Conservation (phyloP, 2,888 invertebrate species). For the Eristalis arbustorum region DNA sequence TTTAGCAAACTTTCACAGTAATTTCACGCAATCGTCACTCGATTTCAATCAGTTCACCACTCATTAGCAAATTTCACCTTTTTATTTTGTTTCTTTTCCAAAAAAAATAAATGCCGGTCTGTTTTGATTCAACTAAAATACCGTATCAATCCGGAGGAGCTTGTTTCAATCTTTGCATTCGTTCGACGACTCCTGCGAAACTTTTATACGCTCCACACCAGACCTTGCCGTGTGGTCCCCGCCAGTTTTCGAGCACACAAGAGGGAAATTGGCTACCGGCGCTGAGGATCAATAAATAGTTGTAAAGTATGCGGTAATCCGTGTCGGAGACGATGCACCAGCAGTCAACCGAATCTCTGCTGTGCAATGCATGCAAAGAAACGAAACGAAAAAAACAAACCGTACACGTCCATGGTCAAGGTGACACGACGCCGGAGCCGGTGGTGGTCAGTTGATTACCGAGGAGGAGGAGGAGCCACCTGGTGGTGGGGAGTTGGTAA, state of each 20-base stretch:
- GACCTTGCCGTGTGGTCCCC: slow-evolving; percentile 6
- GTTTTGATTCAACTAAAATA: slow-evolving; percentile 1
- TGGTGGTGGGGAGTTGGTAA: slow-evolving; percentile 6
- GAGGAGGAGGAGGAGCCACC: not conserved
- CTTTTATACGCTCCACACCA: slow-evolving; percentile 53
- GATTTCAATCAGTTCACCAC: not conserved
- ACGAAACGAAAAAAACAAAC: slow-evolving; percentile 1
- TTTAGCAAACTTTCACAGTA: not conserved
- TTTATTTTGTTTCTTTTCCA: slow-evolving; percentile 15
- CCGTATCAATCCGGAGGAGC: slow-evolving; percentile 35
- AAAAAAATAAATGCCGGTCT: not conserved
- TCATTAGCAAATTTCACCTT: not conserved
- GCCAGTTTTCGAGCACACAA: slow-evolving; percentile 23
- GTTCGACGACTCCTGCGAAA: slow-evolving; percentile 34
- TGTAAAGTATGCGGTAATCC: slow-evolving; percentile 52
- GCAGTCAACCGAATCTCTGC: slow-evolving; percentile 46
- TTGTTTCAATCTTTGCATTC: slow-evolving; percentile 54
- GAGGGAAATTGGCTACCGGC: not conserved
- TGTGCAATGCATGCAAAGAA: slow-evolving; percentile 28
- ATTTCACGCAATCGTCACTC: not conserved
- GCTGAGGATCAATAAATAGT: slow-evolving; percentile 37
- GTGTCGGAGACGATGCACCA: not conserved
- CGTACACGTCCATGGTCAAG: slow-evolving; percentile 61
- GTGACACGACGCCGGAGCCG: slow-evolving; percentile 55
- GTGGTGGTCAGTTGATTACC: not conserved